Percentiles rank a stretch among this genome's conserved stretches.
Conservation (phyloP, 2,113 vertebrate genomes). For the Gymnocephalus cernua region DNA sequence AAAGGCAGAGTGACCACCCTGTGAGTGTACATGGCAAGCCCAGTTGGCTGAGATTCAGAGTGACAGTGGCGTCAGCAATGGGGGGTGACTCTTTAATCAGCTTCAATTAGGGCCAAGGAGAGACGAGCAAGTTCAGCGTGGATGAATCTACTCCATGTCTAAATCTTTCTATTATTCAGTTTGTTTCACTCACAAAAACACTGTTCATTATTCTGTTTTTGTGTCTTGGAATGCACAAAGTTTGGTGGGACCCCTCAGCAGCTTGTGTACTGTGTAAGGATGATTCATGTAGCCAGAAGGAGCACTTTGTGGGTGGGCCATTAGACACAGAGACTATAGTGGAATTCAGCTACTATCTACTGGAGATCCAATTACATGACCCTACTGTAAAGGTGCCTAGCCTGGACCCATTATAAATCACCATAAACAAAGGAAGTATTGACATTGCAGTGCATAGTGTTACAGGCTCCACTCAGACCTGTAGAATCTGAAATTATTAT, state of each 20-base stretch:
- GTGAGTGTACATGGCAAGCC: constrained; percentile 71
- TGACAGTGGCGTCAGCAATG: constrained; percentile 76
- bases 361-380: constrained; percentile 69
- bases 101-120: constrained; percentile 82
- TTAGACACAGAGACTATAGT: constrained; percentile 57
- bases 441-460: constrained; percentile 38
- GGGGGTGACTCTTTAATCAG: constrained; percentile 78
- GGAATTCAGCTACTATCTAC: constrained; percentile 61
- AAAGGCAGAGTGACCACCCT: constrained; percentile 78
- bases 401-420: constrained; percentile 60
- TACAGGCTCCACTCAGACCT: constrained; percentile 22
- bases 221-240: constrained; percentile 30
- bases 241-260: constrained; percentile 40
- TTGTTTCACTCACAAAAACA: constrained; percentile 10
- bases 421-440: constrained; percentile 66
- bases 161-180: constrained; percentile 15
- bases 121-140: constrained; percentile 55
- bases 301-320: constrained; percentile 68
- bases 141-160: constrained; percentile 36
- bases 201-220: background rate
- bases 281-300: constrained; percentile 69
- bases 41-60: constrained; percentile 73
- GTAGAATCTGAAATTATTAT: constrained; percentile 23
- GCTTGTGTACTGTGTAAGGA: constrained; percentile 34
- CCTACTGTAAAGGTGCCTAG: constrained; percentile 51